phyloP scores from a whole-genome alignment of 2,797 vertebrate genomes.

The Protonibea diacanthus region DNA sequence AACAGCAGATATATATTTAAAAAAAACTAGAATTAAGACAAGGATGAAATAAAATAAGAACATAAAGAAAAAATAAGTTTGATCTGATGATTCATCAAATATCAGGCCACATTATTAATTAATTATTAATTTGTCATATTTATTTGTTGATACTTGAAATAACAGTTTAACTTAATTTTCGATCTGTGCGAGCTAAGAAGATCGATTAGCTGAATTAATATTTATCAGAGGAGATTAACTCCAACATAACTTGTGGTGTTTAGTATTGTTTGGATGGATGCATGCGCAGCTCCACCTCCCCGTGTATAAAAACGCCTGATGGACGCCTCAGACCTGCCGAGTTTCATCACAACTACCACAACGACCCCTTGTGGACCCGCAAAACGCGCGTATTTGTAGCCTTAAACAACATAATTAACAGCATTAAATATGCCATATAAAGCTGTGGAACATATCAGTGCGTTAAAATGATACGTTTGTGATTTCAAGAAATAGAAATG shows the following conservation, averaged over 20 bases:
- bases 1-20: too few species aligned
- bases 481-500: background rate
- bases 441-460: too few species aligned
- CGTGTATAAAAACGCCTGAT: background rate
- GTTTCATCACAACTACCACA: constrained; percentile 53
- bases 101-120: too few species aligned
- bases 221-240: background rate
- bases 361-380: constrained; percentile 80
- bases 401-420: background rate
- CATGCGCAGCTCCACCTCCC: background rate
- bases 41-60: background rate
- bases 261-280: background rate
- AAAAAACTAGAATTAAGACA: background rate
- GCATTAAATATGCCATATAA: background rate
- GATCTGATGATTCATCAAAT: background rate
- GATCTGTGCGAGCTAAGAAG: background rate
- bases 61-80: background rate
- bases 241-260: background rate
- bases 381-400: background rate
- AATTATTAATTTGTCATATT: background rate
- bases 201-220: background rate
- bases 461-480: background rate
- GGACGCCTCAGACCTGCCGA: constrained; percentile 16
- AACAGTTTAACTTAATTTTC: background rate
- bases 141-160: background rate